A percentile compares a stretch with the other conserved stretches of the same genome.
phyloP scores from a whole-genome alignment of 2,888 invertebrate species.

The Neocrepidodera transversa region DNA sequence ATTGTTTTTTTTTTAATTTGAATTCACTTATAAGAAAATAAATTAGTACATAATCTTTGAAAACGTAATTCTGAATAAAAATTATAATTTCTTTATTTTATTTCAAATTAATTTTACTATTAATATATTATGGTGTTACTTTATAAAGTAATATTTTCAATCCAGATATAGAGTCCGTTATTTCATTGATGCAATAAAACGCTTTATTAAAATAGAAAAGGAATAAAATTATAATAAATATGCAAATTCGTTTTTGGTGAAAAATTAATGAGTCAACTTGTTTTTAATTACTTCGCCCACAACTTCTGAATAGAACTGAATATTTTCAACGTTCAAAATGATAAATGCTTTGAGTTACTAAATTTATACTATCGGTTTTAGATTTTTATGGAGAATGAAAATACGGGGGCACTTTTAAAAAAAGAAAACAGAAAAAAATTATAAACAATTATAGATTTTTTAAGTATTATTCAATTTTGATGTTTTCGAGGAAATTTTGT shows the following conservation, averaged over 20 bases:
- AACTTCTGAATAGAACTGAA: slow-evolving; percentile 11
- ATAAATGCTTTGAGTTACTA: slow-evolving; percentile 11
- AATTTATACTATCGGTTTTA: not conserved
- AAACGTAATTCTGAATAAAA: too few relatives aligned
- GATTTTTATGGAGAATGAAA: not conserved
- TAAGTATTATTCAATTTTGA: too few relatives aligned
- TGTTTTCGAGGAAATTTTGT: too few relatives aligned
- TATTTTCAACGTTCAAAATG: slow-evolving; percentile 4
- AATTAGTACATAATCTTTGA: too few relatives aligned
- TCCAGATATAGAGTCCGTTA: slow-evolving; percentile 1
- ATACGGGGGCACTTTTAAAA: not conserved
- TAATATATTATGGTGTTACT: too few relatives aligned
- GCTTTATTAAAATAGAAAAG: not conserved
- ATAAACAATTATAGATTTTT: too few relatives aligned
- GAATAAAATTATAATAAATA: slow-evolving; percentile 22
- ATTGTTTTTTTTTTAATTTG: too few relatives aligned
- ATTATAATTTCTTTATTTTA: too few relatives aligned
- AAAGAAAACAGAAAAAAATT: too few relatives aligned
- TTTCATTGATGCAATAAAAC: not conserved
- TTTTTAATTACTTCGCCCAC: slow-evolving; percentile 21
- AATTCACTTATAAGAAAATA: too few relatives aligned
- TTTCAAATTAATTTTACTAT: too few relatives aligned
- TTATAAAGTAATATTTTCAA: too few relatives aligned
- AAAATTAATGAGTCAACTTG: slow-evolving; percentile 16
- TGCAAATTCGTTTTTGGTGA: slow-evolving; percentile 9